Evolutionary conservation across 2,113 vertebrate species (phyloP).

Genomic region (Labrus mixtus): DNA sequence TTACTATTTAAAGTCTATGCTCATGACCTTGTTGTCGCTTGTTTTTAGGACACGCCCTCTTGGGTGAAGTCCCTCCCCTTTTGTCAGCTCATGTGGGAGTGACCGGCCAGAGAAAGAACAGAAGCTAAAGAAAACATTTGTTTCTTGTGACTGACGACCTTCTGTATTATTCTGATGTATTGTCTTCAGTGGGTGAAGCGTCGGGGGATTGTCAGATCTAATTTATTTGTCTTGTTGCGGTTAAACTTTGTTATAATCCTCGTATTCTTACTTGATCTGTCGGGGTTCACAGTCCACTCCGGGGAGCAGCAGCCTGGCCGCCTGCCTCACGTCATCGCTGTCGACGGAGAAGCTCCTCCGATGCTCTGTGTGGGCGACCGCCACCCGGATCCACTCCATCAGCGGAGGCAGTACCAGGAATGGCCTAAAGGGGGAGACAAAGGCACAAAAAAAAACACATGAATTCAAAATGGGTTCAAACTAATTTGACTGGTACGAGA

Average conservation of each 20-base stretch:
- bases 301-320: conserved; percentile 93
- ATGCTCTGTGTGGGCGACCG: conserved; percentile 94
- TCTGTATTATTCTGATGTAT: no score
- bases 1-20: no score
- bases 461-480: no score
- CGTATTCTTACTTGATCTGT: conserved; percentile 91
- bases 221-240: background rate
- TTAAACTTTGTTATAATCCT: background rate
- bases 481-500: no score
- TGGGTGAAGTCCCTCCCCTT: no score
- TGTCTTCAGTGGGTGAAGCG: no score
- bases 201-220: background rate
- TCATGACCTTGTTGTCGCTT: no score
- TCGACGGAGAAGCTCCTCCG: conserved; percentile 97
- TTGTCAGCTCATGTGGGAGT: no score
- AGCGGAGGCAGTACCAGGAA: conserved; percentile 96
- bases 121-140: no score
- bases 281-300: conserved; percentile 98
- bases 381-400: conserved; percentile 99
- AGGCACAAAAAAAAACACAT: background rate
- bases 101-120: no score
- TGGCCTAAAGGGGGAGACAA: conserved; percentile 84
- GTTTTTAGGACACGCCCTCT: no score
- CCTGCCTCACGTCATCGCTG: conserved; percentile 97
- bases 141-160: no score